Evolutionary conservation across 2,888 invertebrate genomes (phyloP).

Genomic region (Volucella inflata): DNA sequence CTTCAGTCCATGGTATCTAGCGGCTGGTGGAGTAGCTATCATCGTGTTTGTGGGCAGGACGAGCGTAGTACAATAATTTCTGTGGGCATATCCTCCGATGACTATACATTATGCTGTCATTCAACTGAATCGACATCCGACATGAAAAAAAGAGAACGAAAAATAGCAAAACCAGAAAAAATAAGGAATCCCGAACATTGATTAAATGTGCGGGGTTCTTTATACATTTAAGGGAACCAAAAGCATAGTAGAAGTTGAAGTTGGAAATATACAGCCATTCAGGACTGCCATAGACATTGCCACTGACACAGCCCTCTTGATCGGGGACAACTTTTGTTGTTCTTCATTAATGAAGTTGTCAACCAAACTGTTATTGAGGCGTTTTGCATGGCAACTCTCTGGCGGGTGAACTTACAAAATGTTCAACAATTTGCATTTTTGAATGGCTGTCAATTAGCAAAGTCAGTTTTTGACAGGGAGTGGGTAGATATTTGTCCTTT

Average conservation of each 20-base stretch:
- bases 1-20: not conserved
- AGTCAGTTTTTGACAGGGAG: not conserved
- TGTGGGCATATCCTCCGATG: slow-evolving; percentile 40
- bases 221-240: slow-evolving; percentile 28
- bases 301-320: not conserved
- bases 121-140: slow-evolving; percentile 64
- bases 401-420: slow-evolving; percentile 11
- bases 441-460: slow-evolving; percentile 30
- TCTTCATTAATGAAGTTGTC: slow-evolving; percentile 19
- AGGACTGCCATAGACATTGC: no score
- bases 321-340: slow-evolving; percentile 7
- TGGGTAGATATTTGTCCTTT: not conserved
- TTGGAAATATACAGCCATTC: no score
- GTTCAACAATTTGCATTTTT: slow-evolving; percentile 49
- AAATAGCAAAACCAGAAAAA: not conserved
- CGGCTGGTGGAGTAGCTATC: not conserved
- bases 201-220: slow-evolving; percentile 40
- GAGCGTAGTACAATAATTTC: slow-evolving; percentile 27
- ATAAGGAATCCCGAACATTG: slow-evolving; percentile 31
- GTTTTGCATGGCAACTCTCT: not conserved
- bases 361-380: slow-evolving; percentile 11
- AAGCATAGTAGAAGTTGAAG: not conserved
- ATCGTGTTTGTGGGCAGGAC: slow-evolving; percentile 34
- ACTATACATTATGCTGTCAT: slow-evolving; percentile 57
- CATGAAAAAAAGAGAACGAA: slow-evolving; percentile 27